Conservation (phyloP, 2,888 invertebrate species). For the Heliconius hortense region DNA sequence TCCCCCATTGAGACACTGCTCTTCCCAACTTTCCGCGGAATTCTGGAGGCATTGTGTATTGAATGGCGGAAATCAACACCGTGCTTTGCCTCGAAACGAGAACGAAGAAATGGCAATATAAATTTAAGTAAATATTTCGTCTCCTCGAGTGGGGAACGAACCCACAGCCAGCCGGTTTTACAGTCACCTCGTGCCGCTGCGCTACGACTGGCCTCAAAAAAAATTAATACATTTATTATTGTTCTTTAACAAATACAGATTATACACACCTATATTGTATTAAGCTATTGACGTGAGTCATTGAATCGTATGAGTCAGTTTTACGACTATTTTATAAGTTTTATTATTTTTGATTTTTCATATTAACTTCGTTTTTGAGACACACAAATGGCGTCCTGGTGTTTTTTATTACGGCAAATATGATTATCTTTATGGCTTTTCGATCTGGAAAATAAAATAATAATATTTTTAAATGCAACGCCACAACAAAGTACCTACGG, state of each 20-base stretch:
- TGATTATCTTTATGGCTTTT: constrained; percentile 17
- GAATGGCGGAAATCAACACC: too few species aligned
- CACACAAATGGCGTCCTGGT: constrained; percentile 12
- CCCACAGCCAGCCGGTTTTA: too few species aligned
- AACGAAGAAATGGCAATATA: too few species aligned
- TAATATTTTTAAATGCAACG: constrained; percentile 14
- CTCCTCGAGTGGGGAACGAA: too few species aligned
- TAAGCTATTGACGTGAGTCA: constrained; percentile 21
- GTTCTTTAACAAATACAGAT: neutral
- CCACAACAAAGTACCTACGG: neutral
- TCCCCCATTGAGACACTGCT: too few species aligned
- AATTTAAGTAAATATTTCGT: too few species aligned
- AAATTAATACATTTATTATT: neutral
- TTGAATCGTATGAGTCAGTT: constrained; percentile 19
- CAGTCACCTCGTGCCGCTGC: too few species aligned
- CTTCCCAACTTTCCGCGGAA: too few species aligned
- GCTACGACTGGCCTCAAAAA: too few species aligned
- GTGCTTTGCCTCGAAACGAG: too few species aligned
- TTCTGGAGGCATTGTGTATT: too few species aligned
- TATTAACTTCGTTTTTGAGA: constrained; percentile 6
- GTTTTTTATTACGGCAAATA: constrained; percentile 23
- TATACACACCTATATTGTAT: neutral
- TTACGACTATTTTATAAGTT: constrained; percentile 20
- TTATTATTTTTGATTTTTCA: neutral
- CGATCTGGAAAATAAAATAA: constrained; percentile 16